phyloP scores from a whole-genome alignment of 1,140 invertebrate genomes.

The Penaeus vannamei region DNA sequence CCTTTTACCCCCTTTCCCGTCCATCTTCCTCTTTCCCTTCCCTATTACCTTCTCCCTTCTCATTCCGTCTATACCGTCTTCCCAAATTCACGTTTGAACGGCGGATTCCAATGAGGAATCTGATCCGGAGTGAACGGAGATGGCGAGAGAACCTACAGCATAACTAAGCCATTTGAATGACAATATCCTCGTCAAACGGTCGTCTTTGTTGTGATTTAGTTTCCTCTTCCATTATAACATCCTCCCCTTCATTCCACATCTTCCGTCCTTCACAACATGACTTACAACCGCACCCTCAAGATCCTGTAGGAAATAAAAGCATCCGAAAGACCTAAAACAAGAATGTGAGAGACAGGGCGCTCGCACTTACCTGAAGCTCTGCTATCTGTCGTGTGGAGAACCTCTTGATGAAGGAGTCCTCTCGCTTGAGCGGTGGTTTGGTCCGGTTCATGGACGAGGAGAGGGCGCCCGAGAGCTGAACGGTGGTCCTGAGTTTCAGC shows the following conservation, averaged over 20 bases:
- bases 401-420: conserved; percentile 94
- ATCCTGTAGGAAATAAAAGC: not conserved
- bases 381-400: conserved; percentile 94
- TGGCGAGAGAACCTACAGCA: too few relatives aligned
- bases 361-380: conserved; percentile 79
- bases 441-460: conserved; percentile 75
- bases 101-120: too few relatives aligned
- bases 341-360: not conserved
- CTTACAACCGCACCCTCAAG: not conserved
- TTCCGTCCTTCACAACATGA: not conserved
- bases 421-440: conserved; percentile 89
- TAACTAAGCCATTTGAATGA: too few relatives aligned
- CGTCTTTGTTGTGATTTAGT: too few relatives aligned
- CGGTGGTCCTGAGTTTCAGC: conserved; percentile 94
- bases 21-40: not conserved
- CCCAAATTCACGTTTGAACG: too few relatives aligned
- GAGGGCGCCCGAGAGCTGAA: conserved; percentile 92
- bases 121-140: too few relatives aligned
- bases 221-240: too few relatives aligned
- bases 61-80: too few relatives aligned
- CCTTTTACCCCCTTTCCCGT: not conserved
- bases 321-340: not conserved
- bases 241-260: too few relatives aligned
- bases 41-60: not conserved
- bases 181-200: too few relatives aligned